Evolutionary conservation across 1,140 invertebrate genomes (phyloP), one percentile per base, ranked within the genome.

Genomic region (Micrasema longulum): DNA sequence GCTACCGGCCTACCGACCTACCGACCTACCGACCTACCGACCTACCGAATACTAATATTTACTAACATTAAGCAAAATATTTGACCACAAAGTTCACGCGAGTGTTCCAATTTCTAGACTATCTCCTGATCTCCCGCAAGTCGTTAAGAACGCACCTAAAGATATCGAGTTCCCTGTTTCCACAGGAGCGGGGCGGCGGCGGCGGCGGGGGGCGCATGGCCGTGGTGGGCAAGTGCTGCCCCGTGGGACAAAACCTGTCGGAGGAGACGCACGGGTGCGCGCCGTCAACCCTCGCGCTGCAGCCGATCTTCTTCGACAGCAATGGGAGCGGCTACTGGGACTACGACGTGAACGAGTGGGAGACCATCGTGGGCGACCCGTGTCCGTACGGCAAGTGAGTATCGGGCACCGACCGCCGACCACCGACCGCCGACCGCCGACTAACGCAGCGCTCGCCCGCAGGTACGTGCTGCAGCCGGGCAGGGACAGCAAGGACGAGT

Each of bases 401-500:
- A 60, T 14, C 26, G 0, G 0, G 14, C 10, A 53, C 20, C 9
- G 50, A 45, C 18, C 1, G 18, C 10, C 5, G 2, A 16, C 18
- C 36, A 23, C 1, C 1, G 12, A 1, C 11, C 12, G 31, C n/a
- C 3, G 18, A 1, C 9, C 1, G n/a, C 22, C 3, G 0, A 5
- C 20, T 23, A n/a, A 22, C 50, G 10, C 50, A n/a, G n/a, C 22
- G 26, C 22, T 11, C 20, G 14, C n/a, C 38, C 20, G 20, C 78
- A 85, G 88, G 70, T 89, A 87, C 74, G 83, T 85, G 76, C 70
- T 90, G 43, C 78, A 86, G 45, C 88, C 88, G 1, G 77, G 84
- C 7, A 74, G 81, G 64, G 76, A 78, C n/a, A 82, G 76, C 55
- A 77, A 81, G 55, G 88, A 89, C 71, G 84, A 86, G 47, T 87